Conservation (phyloP, 2,797 vertebrate species). For the Oreochromis grahami region DNA sequence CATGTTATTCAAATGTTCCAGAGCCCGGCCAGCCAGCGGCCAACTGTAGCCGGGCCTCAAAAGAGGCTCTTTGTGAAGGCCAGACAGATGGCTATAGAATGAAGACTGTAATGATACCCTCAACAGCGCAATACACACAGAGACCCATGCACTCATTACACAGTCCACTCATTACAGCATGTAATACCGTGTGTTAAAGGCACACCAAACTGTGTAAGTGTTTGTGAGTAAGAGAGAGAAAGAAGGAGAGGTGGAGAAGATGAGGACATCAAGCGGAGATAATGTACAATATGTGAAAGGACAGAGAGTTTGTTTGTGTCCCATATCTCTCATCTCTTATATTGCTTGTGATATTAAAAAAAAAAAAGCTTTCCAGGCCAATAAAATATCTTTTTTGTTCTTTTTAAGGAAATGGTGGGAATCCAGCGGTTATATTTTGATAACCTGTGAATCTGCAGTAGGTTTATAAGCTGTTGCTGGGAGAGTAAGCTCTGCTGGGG, state of each 20-base stretch:
- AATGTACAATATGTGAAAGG: conserved; percentile 14
- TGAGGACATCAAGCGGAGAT: conserved; percentile 32
- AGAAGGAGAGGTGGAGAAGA: not conserved
- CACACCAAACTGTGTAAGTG: not conserved
- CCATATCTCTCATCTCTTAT: not conserved
- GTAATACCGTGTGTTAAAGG: conserved; percentile 21
- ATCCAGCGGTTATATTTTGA: not conserved
- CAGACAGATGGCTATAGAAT: conserved; percentile 72
- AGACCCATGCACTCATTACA: conserved; percentile 18
- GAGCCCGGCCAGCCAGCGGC: conserved; percentile 64
- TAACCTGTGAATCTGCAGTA: not conserved
- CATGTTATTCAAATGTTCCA: conserved; percentile 68
- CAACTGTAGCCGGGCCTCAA: conserved; percentile 70
- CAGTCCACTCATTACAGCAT: conserved; percentile 37
- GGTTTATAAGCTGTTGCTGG: conserved; percentile 3
- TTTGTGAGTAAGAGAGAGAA: not conserved
- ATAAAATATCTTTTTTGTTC: not conserved
- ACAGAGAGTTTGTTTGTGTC: not conserved
- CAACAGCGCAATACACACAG: conserved; percentile 25
- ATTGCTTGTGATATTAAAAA: not conserved
- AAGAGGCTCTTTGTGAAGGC: conserved; percentile 66
- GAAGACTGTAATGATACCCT: conserved; percentile 75
- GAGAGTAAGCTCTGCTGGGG: conserved; percentile 41
- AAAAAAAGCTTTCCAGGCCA: not conserved
- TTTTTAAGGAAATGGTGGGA: not conserved